phyloP scores from a whole-genome alignment of 2,113 vertebrate species.

The Theristicus caerulescens region DNA sequence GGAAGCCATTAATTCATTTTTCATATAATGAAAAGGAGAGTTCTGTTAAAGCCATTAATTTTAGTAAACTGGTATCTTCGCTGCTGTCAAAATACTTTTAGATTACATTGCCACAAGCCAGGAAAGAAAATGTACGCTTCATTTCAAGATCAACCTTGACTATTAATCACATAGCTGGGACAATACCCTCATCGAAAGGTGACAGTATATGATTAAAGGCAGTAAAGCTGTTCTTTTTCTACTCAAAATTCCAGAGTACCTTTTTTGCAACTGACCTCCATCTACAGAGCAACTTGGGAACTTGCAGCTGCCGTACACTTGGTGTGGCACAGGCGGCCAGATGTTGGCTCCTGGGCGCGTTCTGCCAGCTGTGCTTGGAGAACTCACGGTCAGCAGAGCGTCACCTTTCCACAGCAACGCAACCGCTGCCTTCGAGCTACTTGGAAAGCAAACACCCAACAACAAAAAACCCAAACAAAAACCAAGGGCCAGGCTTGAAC shows the following conservation, averaged over 20 bases:
- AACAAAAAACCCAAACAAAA: neutral
- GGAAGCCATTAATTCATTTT: neutral
- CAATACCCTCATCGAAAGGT: neutral
- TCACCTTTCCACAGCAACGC: neutral
- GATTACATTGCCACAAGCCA: neutral
- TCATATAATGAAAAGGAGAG: neutral
- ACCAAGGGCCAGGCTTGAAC: neutral
- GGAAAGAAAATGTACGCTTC: neutral
- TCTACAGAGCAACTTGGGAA: neutral
- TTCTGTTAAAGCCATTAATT: neutral
- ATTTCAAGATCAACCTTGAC: neutral
- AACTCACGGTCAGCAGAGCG: accelerated
- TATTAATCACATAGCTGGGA: neutral
- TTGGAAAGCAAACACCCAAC: neutral
- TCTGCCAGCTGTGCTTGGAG: neutral
- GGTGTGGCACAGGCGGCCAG: neutral
- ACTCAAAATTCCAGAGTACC: neutral
- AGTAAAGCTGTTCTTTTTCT: neutral
- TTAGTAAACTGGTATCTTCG: neutral
- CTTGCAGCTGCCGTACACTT: neutral
- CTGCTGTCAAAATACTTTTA: neutral
- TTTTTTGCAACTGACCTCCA: neutral
- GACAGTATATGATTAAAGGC: neutral
- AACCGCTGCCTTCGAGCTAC: neutral
- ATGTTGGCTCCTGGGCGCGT: neutral